Evolutionary conservation across 2,797 vertebrate species (phyloP).

Genomic region (Botia kubotai): DNA sequence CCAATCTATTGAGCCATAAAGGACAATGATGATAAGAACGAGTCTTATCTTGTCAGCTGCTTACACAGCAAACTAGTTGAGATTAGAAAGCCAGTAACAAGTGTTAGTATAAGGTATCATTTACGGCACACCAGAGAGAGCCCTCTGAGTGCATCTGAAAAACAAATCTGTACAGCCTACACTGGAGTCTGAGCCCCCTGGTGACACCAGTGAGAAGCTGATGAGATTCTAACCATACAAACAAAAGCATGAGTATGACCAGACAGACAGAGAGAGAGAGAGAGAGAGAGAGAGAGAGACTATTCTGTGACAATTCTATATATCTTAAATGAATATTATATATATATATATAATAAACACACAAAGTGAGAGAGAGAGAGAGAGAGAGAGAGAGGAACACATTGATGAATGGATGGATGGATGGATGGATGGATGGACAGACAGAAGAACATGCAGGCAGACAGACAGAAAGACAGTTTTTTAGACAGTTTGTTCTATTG

Average conservation of each 20-base stretch:
- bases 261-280: too few relatives aligned
- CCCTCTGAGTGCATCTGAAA: background rate
- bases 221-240: background rate
- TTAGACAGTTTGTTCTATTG: background rate
- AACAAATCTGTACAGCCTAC: background rate
- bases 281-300: too few relatives aligned
- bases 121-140: background rate
- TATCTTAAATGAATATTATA: background rate
- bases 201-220: background rate
- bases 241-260: background rate
- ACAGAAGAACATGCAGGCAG: background rate
- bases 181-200: background rate
- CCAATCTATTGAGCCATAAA: slow-evolving; percentile 29
- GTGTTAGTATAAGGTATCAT: background rate
- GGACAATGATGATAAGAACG: slow-evolving; percentile 24
- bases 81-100: background rate
- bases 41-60: slow-evolving; percentile 11
- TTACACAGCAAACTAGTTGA: background rate
- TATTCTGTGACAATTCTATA: too few relatives aligned
- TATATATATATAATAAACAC: background rate
- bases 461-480: background rate
- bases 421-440: background rate
- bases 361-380: too few relatives aligned
- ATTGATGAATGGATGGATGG: background rate
- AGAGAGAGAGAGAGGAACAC: too few relatives aligned